Evolutionary conservation across 2,797 vertebrate species (phyloP), one percentile per base, ranked within the genome.

Genomic region (Pogoniulus pusillus): DNA sequence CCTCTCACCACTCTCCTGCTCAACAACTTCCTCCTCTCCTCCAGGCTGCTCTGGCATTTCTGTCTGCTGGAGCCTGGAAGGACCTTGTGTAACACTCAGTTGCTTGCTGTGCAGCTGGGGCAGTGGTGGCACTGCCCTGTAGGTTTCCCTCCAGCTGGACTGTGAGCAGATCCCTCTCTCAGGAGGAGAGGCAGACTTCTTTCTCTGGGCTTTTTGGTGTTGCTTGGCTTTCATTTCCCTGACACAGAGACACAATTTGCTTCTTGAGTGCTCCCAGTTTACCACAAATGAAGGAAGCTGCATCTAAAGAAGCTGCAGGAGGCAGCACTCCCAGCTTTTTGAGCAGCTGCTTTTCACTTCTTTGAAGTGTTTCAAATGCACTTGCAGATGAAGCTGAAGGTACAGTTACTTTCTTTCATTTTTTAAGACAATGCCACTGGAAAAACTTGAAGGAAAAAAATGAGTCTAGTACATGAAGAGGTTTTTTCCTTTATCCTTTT

Each of bases 351-450:
- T 92, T 43, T 80, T 89, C 75, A 55, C 62, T 83, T 63, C 88
- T 89, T 93, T 94, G 76, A 94, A 93, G 91, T 81, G 92, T 95
- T 93, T 94, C 84, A 60, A 90, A 82, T 88, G 27, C 18, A 54
- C 29, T 85, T 93, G 89, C 54, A 74, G 39, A 74, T 84, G 80
- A 74, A 79, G 43, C 57, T 90, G 70, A 85, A 84, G 15, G 19
- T 78, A 32, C 74, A 88, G 39, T 43, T 23, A 1, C 20, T 63
- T 59, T 32, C 23, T 47, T 49, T 55, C 83, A 9, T 16, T 85
- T 91, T 87, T 49, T 89, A 87, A 34, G 27, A 12, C 55, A 89
- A 82, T 87, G 90, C 78, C 51, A 75, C 91, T 93, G 91, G 93
- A 92, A 96, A 89, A 93, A 90, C 88, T 94, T 92, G 81, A 93